Conservation (phyloP, 1,140 invertebrate genomes). For the Drosophila setifemur region DNA sequence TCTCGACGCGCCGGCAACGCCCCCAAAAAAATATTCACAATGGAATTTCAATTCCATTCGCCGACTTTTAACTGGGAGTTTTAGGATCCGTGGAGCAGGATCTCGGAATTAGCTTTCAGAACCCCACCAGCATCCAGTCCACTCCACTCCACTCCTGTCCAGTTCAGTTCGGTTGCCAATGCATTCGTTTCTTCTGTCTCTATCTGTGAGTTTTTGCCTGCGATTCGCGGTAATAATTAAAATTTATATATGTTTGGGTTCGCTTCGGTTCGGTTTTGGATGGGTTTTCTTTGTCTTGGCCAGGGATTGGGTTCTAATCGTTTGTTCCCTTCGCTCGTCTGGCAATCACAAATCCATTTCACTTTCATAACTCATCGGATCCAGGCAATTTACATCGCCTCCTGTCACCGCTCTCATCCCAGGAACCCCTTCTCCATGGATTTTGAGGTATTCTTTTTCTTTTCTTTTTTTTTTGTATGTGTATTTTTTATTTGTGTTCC, state of each 20-base stretch:
- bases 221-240: constrained; percentile 73
- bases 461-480: background rate
- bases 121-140: too few relatives aligned
- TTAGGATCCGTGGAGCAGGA: constrained; percentile 6
- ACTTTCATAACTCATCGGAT: constrained; percentile 70
- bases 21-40: constrained; percentile 75
- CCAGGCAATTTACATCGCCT: constrained; percentile 66
- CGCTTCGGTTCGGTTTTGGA: constrained; percentile 18
- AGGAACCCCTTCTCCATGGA: background rate
- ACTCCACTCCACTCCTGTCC: too few relatives aligned
- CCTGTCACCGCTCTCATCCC: background rate
- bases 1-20: constrained; percentile 76
- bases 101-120: too few relatives aligned
- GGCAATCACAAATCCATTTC: constrained; percentile 57
- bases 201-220: background rate
- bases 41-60: constrained; percentile 82
- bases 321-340: constrained; percentile 11
- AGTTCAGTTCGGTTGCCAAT: too few relatives aligned
- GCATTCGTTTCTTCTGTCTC: constrained; percentile 55
- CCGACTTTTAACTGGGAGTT: constrained; percentile 38
- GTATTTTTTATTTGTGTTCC: too few relatives aligned
- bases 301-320: constrained; percentile 42
- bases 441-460: background rate
- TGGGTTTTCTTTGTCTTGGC: background rate
- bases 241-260: constrained; percentile 68